These are phyloP conservation scores for Caerostris darwini DNA, from an alignment of 1,140 invertebrate genomes.

Conservation along the genomic window DNA sequence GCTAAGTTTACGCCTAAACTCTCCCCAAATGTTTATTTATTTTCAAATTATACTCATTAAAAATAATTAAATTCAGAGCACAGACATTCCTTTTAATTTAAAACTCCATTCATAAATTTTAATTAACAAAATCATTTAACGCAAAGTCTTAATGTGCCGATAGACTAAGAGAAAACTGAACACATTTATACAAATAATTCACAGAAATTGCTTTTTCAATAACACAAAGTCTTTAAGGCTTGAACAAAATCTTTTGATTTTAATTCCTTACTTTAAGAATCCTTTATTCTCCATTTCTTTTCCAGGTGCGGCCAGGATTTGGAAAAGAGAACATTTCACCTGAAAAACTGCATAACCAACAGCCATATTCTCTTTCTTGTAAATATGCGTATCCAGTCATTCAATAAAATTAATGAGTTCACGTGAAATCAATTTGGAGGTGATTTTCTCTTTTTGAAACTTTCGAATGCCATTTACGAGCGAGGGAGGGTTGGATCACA, in stretches of 20 bases:
- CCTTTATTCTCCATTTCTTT: background rate
- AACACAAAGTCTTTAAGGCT: conserved; percentile 7
- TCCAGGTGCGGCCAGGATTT: conserved; percentile 32
- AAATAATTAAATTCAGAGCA: too few species aligned
- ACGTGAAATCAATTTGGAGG: conserved; percentile 60
- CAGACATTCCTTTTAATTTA: background rate
- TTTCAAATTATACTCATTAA: too few species aligned
- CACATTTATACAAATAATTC: background rate
- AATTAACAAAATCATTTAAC: background rate
- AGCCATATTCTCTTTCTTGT: conserved; percentile 24
- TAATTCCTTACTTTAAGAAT: conserved; percentile 19
- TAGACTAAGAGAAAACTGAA: background rate
- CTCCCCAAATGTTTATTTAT: too few species aligned
- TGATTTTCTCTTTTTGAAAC: conserved; percentile 55
- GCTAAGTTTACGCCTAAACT: too few species aligned
- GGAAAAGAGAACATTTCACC: background rate
- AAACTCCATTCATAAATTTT: background rate
- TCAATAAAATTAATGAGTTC: conserved; percentile 68
- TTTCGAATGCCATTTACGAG: conserved; percentile 48
- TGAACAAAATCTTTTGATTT: conserved; percentile 38
- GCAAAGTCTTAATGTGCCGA: background rate
- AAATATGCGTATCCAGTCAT: conserved; percentile 49
- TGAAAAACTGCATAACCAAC: background rate
- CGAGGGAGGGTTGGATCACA: background rate
- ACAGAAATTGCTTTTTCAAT: conserved; percentile 37